phyloP scores from a whole-genome alignment of 2,113 vertebrate species.

The Ardeotis arabs region DNA sequence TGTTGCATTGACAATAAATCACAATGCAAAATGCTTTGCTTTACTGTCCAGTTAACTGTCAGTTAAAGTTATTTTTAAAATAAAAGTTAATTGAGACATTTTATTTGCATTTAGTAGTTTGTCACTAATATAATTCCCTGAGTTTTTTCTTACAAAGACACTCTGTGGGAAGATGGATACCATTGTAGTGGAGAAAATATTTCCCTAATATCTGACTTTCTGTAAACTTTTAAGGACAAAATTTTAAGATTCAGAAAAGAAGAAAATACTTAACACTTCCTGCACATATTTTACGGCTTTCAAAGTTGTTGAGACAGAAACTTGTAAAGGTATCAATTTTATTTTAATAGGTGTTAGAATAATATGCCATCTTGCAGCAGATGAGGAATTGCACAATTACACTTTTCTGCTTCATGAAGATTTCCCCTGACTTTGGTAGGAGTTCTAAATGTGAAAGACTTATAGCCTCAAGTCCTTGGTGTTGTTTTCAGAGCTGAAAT shows the following conservation, averaged over 20 bases:
- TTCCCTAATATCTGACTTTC: slow-evolving; percentile 15
- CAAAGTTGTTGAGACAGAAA: slow-evolving; percentile 37
- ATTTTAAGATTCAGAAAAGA: not conserved
- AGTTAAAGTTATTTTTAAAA: not conserved
- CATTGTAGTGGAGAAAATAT: not conserved
- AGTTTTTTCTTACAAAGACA: not conserved
- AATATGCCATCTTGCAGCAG: slow-evolving; percentile 3
- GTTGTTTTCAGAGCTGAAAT: not conserved
- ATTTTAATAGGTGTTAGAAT: slow-evolving; percentile 28
- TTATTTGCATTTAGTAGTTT: not conserved
- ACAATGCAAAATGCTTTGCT: not conserved
- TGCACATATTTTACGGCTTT: slow-evolving; percentile 35
- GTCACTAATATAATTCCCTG: not conserved
- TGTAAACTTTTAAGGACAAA: slow-evolving; percentile 16
- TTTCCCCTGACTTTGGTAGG: slow-evolving; percentile 29
- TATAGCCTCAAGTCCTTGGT: not conserved
- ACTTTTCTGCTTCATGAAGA: slow-evolving; percentile 36
- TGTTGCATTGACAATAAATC: not conserved
- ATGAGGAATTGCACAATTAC: slow-evolving; percentile 19
- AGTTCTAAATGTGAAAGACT: not conserved
- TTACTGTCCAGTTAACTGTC: not conserved
- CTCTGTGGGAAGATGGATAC: not conserved
- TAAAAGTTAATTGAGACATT: not conserved
- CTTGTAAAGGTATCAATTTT: not conserved
- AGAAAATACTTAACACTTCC: not conserved